Percentiles rank a stretch among this genome's conserved stretches.
These are phyloP conservation scores for Benthosema pterotum DNA, from an alignment of 2,797 vertebrate species.

Conservation along the genomic window DNA sequence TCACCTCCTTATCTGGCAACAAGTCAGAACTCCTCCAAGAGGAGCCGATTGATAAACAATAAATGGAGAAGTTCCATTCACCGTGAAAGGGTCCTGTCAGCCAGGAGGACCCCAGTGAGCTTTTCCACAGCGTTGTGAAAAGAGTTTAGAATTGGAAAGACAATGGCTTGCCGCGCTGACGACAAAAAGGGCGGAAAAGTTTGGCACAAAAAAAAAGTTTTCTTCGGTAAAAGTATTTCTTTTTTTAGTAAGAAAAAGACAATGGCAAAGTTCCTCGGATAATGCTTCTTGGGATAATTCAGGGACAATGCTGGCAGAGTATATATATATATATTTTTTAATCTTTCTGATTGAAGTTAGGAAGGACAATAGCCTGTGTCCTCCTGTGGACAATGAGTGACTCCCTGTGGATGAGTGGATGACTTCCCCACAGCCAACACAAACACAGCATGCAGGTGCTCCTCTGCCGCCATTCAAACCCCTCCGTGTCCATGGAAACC, in stretches of 20 bases:
- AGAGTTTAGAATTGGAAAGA: slow-evolving; percentile 28
- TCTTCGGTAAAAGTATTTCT: slow-evolving; percentile 12
- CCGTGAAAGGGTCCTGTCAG: slow-evolving; percentile 37
- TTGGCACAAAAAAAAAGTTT: background rate
- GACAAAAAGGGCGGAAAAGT: background rate
- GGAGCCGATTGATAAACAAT: slow-evolving; percentile 43
- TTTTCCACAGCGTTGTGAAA: slow-evolving; percentile 42
- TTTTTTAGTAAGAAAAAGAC: slow-evolving; percentile 8
- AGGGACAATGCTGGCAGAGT: slow-evolving; percentile 41
- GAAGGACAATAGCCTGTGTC: slow-evolving; percentile 46
- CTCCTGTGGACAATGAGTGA: slow-evolving; percentile 37
- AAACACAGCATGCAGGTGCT: slow-evolving; percentile 75
- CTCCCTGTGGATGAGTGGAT: slow-evolving; percentile 64
- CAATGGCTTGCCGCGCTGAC: slow-evolving; percentile 14
- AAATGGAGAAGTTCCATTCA: slow-evolving; percentile 31
- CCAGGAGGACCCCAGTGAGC: slow-evolving; percentile 35
- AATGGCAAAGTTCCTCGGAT: slow-evolving; percentile 2
- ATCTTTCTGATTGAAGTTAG: slow-evolving; percentile 30
- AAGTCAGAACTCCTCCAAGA: slow-evolving; percentile 5
- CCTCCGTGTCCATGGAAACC: slow-evolving; percentile 63
- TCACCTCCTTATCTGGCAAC: background rate
- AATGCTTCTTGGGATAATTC: slow-evolving; percentile 8
- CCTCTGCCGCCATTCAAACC: slow-evolving; percentile 56
- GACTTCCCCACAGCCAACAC: slow-evolving; percentile 62
- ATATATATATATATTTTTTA: slow-evolving; percentile 34